Conservation (phyloP, 2,888 invertebrate genomes). For the Drosophila flavopinicola region DNA sequence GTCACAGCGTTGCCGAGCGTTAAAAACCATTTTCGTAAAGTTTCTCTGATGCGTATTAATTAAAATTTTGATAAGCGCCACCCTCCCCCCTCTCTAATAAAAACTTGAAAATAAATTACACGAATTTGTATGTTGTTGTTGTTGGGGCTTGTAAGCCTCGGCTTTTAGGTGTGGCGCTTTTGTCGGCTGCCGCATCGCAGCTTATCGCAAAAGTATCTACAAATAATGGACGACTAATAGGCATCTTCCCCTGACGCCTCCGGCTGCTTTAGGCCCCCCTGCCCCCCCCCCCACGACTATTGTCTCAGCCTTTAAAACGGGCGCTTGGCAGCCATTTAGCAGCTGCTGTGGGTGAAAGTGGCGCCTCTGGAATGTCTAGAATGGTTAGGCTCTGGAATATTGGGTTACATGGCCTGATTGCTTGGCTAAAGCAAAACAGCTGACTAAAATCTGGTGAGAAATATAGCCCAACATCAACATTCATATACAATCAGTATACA, state of each 20-base stretch:
- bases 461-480: no score
- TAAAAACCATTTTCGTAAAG: slow-evolving; percentile 69
- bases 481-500: no score
- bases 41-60: slow-evolving; percentile 78
- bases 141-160: slow-evolving; percentile 31
- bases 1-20: slow-evolving; percentile 63
- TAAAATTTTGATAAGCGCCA: slow-evolving; percentile 77
- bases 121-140: slow-evolving; percentile 51
- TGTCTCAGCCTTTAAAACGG: slow-evolving; percentile 62
- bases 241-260: slow-evolving; percentile 29
- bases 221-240: slow-evolving; percentile 77
- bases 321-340: slow-evolving; percentile 50
- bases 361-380: slow-evolving; percentile 47
- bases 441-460: slow-evolving; percentile 23
- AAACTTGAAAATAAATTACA: slow-evolving; percentile 77
- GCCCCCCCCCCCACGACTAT: slow-evolving; percentile 45
- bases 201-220: slow-evolving; percentile 76
- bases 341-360: slow-evolving; percentile 64
- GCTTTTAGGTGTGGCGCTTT: slow-evolving; percentile 67
- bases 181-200: slow-evolving; percentile 54
- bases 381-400: slow-evolving; percentile 45
- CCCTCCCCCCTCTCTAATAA: slow-evolving; percentile 54
- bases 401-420: slow-evolving; percentile 20
- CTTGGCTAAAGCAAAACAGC: not conserved
- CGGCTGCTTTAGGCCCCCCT: not conserved